These are phyloP conservation scores for Listrodromus nycthemerus DNA, from an alignment of 2,888 invertebrate genomes.

Conservation along the genomic window DNA sequence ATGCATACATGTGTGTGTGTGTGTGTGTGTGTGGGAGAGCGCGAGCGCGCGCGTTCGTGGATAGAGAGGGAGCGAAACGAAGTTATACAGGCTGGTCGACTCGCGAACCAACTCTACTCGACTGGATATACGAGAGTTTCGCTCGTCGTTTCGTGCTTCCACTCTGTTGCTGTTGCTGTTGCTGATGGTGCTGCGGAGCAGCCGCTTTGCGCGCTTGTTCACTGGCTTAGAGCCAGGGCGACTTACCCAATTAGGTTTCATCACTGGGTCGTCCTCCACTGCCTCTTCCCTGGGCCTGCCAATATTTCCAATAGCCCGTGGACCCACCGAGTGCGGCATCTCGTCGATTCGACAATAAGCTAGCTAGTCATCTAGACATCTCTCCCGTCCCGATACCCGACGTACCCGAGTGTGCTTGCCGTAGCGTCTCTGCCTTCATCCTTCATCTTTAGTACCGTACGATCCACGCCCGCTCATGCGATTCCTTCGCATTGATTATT, in stretches of 20 bases:
- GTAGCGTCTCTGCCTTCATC: conserved; percentile 8
- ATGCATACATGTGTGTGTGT: no score
- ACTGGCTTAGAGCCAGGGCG: conserved; percentile 81
- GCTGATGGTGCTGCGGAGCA: conserved; percentile 43
- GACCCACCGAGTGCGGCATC: conserved; percentile 47
- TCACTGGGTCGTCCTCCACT: conserved; percentile 78
- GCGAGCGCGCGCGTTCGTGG: background rate
- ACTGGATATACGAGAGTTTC: conserved; percentile 47
- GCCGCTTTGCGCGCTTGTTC: conserved; percentile 67
- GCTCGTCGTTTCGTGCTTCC: conserved; percentile 53
- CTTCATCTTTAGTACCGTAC: conserved; percentile 28
- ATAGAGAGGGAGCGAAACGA: conserved; percentile 1
- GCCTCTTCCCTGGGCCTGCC: conserved; percentile 82
- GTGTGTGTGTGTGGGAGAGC: background rate
- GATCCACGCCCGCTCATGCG: conserved; percentile 44
- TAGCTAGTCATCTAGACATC: conserved; percentile 68
- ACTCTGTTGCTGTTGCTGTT: conserved; percentile 37
- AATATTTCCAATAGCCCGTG: conserved; percentile 82
- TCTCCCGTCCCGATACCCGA: conserved; percentile 22
- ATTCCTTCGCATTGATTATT: conserved; percentile 45
- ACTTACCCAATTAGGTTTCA: conserved; percentile 84
- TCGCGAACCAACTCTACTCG: conserved; percentile 44
- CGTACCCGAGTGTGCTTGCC: conserved; percentile 22
- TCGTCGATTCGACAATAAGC: conserved; percentile 80
- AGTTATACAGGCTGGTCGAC: conserved; percentile 15